Evolutionary conservation across 2,797 vertebrate genomes (phyloP), one percentile per base, ranked within the genome.

Genomic region (Phyllotis vaccarum): DNA sequence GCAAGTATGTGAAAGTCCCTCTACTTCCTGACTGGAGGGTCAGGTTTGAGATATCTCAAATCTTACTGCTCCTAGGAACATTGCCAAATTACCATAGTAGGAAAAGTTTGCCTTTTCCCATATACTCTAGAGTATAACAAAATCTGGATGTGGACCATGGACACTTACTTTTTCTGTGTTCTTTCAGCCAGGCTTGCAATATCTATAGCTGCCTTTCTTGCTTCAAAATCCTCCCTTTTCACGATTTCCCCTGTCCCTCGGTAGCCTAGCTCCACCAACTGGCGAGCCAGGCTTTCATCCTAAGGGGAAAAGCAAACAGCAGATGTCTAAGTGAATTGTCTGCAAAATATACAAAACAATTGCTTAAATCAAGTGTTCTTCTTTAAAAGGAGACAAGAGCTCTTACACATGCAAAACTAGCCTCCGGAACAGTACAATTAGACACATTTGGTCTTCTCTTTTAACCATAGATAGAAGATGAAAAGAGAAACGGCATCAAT

Each of bases 231-330:
- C 97, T 99, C 98, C 95, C 98, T 99, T 96, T 97, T 99, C 95
- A 99, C 98, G 79, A 99, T 98, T 76, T 98, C 98, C n/a, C 98
- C 98, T 27, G 98, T 98, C 81, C 98, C 99, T 91, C 99, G 98
- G 98, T 98, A 98, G 95, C 99, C 99, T 80, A 98, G 98, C 98
- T 99, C 99, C 98, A 99, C 99, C 98, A 99, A 94, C 98, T 98
- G 98, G 95, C 98, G 98, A 52, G 98, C 99, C 97, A 99, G 95
- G 95, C 98, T 98, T 98, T 99, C 98, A 96, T 98, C 99, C 99
- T 99, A 97, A 10, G 64, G 96, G 11, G 95, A 91, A 76, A 74
- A 90, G 6, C 16, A 31, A 21, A 7, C n/a, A n/a, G 64, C 90
- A 89, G 9, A 43, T 64, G 8, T 62, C 31, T 60, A 19, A 34